Base-by-base conservation (phyloP, 1,140 invertebrate genomes). In the Hestina assimilis region DNA sequence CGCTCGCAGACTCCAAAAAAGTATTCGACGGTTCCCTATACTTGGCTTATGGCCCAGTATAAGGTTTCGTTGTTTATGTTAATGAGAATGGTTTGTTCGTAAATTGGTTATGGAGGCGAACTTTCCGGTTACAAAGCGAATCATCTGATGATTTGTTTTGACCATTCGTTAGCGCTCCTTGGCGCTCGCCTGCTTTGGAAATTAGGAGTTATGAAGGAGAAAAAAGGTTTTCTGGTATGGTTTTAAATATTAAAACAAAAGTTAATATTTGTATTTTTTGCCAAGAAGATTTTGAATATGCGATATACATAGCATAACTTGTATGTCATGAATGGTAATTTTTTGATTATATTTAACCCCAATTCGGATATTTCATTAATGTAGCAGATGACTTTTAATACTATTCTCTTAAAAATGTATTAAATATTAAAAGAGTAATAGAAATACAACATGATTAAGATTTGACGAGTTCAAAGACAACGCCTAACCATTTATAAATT, bases 61-160 rank as follows among this genome's bases (percentile, higher is more conserved):
- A 12, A 24, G 5, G 20, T 17, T 19, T 8, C 9, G 3, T 17
- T 47, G 12, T 53, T 59, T 47, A 4, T 21, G 42, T 33, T 20
- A 23, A 50, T 6, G 47, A 41, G 21, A 11, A 8, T 11, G 11
- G 33, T 28, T 24, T 14, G 23, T 19, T 59, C 51, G 54, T 51
- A 31, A 52, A 45, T 66, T 47, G 51, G 50, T 69, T 69, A 67
- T 64, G 64, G 46, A 67, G 51, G 57, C 51, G 46, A 62, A 62
- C 66, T 69, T 72, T 73, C 64, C 68, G 66, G 68, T 70, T 72
- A 56, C 42, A 43, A 68, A 55, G 53, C 60, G 58, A 69, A 75
- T 62, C 54, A 52, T 58, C 28, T 9, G 65, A 62, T 77, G 74
- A 74, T 79, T 79, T 81, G 75, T 79, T 79, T 79, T 76, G 74